Evolutionary conservation across 2,113 vertebrate genomes (phyloP).

Genomic region (Macrotus californicus): DNA sequence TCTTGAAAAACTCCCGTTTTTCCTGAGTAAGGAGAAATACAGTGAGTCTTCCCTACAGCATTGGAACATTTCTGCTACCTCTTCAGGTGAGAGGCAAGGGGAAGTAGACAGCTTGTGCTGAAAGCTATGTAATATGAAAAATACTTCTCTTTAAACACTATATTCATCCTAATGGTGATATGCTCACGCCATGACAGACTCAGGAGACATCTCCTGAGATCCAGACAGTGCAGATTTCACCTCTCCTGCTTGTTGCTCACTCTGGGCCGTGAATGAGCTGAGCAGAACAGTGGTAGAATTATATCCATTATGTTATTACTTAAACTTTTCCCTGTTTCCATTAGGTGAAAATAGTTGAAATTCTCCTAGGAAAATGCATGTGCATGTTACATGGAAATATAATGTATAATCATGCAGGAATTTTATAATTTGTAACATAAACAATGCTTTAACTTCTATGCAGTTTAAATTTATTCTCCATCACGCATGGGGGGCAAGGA

Average conservation of each 20-base stretch:
- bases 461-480: neutral
- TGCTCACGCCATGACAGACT: neutral
- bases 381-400: neutral
- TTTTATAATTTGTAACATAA: neutral
- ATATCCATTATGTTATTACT: neutral
- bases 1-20: neutral
- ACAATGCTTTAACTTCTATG: neutral
- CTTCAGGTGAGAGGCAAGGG: neutral
- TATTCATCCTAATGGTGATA: neutral
- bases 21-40: neutral
- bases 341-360: neutral
- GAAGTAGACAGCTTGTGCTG: neutral
- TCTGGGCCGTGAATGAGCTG: neutral
- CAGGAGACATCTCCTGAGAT: neutral
- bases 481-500: neutral
- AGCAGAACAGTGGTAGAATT: neutral
- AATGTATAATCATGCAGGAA: neutral
- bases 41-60: neutral
- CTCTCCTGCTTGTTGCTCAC: neutral
- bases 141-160: neutral
- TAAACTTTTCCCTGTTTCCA: neutral
- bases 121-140: neutral
- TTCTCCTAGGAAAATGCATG: neutral
- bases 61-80: neutral
- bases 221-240: neutral